Evolutionary conservation across 2,797 vertebrate genomes (phyloP), one percentile per base, ranked within the genome.

Genomic region (Diplodus puntazzo): DNA sequence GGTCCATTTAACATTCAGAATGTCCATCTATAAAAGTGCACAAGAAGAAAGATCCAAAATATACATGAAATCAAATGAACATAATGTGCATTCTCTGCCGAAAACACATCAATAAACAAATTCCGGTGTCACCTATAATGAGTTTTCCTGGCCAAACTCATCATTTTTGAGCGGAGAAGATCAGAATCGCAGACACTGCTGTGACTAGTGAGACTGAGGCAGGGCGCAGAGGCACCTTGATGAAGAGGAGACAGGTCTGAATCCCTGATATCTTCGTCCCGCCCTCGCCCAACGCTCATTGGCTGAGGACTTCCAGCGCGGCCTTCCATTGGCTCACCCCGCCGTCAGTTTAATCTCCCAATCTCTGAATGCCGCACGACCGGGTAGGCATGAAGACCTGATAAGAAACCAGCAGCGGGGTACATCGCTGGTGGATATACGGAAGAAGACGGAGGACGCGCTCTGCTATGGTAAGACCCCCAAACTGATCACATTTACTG

Each of bases 391-490:
- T 89, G 89, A 91, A 86, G 8, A 76, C 63, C 75, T 55, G 81
- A 90, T 75, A 81, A 74, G 2, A 52, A 62, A 23, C 42, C 72
- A 77, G 72, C 77, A 65, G 52, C 55, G 60, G 68, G 68, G 79
- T 69, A 77, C 50, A 55, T 23, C 54, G 65, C 78, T 61, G 73
- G 54, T 42, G 70, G 69, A 86, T 59, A 60, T 46, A 86, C 73
- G 75, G 81, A 89, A 87, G 83, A 80, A 61, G 71, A 80, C 70
- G 59, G 67, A 62, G 69, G 74, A 81, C 58, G 16, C 76, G 5
- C 67, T 74, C 54, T 91, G 89, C 69, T 84, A 92, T 94, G 94
- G 93, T 93, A 88, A 89, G 91, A 76, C 1, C 17, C 11, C 6
- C 34, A 62, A 23, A 82, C 49, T 48, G 3, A 72, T 48, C 52